Percentiles rank a stretch among this genome's conserved stretches.
Evolutionary conservation across 2,797 vertebrate genomes (phyloP).

Genomic region (Moxostoma hubbsi): DNA sequence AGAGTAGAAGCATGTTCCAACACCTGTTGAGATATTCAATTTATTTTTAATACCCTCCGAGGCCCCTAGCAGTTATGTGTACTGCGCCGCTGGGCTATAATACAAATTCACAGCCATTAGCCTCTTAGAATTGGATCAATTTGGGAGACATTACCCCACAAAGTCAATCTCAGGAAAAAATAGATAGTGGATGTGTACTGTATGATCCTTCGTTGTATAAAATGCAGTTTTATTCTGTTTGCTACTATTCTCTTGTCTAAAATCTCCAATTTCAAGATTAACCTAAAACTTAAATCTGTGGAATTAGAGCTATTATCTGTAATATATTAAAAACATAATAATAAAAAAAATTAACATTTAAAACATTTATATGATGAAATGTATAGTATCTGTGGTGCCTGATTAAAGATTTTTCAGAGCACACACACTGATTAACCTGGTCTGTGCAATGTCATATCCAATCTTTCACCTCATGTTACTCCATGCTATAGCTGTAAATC

Average conservation of each 20-base stretch:
- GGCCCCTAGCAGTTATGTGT: conserved; percentile 34
- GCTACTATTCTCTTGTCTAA: conserved; percentile 11
- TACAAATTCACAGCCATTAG: conserved; percentile 53
- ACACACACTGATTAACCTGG: background rate
- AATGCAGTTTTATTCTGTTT: conserved; percentile 28
- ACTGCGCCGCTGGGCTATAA: conserved; percentile 37
- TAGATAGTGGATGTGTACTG: conserved; percentile 43
- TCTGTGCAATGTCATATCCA: background rate
- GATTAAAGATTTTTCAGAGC: background rate
- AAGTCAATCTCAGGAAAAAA: conserved; percentile 45
- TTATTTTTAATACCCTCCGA: conserved; percentile 45
- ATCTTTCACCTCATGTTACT: background rate
- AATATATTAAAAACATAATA: background rate
- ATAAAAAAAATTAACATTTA: background rate
- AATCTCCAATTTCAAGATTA: conserved; percentile 38
- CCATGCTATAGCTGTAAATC: background rate
- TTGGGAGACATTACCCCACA: conserved; percentile 48
- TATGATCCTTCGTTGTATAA: conserved; percentile 18
- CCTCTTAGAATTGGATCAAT: conserved; percentile 51
- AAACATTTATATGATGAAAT: conserved; percentile 8
- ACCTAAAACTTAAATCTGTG: conserved; percentile 29
- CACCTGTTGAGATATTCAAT: conserved; percentile 42
- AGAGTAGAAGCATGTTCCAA: conserved; percentile 19
- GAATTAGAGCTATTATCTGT: conserved; percentile 20
- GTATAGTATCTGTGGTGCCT: background rate